phyloP scores from a whole-genome alignment of 1,140 invertebrate genomes.

The Drosophila persimilis region DNA sequence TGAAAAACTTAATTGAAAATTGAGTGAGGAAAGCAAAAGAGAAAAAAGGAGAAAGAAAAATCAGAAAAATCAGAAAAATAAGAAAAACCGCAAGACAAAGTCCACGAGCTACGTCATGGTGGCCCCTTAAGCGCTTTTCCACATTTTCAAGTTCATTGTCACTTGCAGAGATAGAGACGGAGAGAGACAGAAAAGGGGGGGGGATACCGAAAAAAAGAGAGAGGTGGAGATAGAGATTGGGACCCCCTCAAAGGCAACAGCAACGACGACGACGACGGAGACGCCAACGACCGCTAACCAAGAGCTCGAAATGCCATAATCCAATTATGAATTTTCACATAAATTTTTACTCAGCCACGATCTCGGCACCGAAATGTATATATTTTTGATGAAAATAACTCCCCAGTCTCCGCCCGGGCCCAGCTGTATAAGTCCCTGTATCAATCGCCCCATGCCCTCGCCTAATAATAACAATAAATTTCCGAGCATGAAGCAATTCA shows the following conservation, averaged over 20 bases:
- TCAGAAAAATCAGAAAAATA: constrained; percentile 20
- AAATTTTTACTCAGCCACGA: constrained; percentile 62
- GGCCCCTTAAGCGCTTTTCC: constrained; percentile 37
- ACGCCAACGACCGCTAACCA: constrained; percentile 61
- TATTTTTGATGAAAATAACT: constrained; percentile 53
- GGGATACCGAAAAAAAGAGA: background rate
- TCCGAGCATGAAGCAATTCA: constrained; percentile 68
- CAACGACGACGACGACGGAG: background rate
- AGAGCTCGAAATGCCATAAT: constrained; percentile 74
- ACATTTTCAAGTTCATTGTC: constrained; percentile 78
- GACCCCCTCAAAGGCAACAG: constrained; percentile 59
- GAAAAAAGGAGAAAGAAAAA: background rate
- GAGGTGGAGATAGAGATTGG: constrained; percentile 6
- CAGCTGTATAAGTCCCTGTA: background rate
- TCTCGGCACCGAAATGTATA: constrained; percentile 20
- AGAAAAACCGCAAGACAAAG: constrained; percentile 34
- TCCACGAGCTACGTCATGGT: constrained; percentile 21
- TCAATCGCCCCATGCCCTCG: constrained; percentile 20
- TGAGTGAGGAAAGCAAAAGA: background rate
- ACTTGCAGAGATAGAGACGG: constrained; percentile 20
- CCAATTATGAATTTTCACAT: constrained; percentile 81
- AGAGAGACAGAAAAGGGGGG: background rate
- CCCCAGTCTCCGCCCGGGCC: background rate
- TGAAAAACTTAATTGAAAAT: constrained; percentile 18
- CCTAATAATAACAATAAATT: constrained; percentile 78